Evolutionary conservation across 1,140 invertebrate genomes (phyloP).

Genomic region (Steinernema khuongi): DNA sequence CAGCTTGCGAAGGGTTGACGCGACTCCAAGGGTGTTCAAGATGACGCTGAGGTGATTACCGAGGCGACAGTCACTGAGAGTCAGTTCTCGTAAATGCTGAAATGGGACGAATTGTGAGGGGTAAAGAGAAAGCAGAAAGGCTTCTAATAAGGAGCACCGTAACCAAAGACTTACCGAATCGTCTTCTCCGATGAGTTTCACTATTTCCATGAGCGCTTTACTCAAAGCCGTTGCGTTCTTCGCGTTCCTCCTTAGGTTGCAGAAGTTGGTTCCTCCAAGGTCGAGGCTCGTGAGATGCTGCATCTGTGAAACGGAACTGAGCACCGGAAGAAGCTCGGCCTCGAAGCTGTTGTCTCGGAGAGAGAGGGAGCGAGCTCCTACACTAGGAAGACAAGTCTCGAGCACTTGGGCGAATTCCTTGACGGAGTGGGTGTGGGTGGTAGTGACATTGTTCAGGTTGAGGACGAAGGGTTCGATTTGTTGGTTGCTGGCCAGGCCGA

Average conservation of each 20-base stretch:
- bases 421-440: too few relatives aligned
- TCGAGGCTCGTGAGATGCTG: constrained; percentile 39
- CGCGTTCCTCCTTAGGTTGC: constrained; percentile 36
- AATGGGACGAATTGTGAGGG: not conserved
- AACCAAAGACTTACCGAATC: constrained; percentile 35
- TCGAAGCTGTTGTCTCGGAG: constrained; percentile 52
- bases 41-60: constrained; percentile 46
- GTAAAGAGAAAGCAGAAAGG: not conserved
- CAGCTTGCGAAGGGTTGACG: constrained; percentile 34
- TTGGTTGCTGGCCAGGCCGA: constrained; percentile 43
- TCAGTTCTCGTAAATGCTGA: constrained; percentile 47
- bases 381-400: constrained; percentile 38
- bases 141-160: not conserved
- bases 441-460: constrained; percentile 35
- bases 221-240: constrained; percentile 39
- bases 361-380: constrained; percentile 40
- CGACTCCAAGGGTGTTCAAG: constrained; percentile 51
- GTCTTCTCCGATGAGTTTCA: constrained; percentile 48
- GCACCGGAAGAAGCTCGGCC: constrained; percentile 35
- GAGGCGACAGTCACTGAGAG: constrained; percentile 45
- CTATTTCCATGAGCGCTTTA: constrained; percentile 46
- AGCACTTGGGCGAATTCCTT: constrained; percentile 36
- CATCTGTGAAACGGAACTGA: constrained; percentile 36
- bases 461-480: constrained; percentile 35
- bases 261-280: constrained; percentile 52